Conservation (phyloP, 2,888 invertebrate species). For the Deroplatys truncata region DNA sequence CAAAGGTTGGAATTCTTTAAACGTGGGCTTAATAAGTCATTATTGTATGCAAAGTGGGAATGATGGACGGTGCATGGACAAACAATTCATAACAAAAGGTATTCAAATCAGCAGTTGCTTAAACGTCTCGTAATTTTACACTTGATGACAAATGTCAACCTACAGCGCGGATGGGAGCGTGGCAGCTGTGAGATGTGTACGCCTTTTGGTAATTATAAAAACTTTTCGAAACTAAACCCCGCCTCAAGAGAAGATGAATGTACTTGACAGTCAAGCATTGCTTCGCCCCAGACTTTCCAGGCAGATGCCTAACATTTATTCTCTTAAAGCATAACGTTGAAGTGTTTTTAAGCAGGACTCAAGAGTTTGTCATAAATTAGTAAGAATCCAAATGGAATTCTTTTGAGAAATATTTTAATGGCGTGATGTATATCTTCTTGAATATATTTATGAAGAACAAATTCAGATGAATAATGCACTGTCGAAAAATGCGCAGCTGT, state of each 20-base stretch:
- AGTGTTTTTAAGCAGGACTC: too few species aligned
- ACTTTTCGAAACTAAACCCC: neutral
- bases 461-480: too few species aligned
- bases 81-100: neutral
- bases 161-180: neutral
- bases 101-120: neutral
- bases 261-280: neutral
- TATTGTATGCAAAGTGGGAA: neutral
- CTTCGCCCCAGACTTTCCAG: neutral
- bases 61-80: neutral
- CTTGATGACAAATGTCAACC: slow-evolving; percentile 1
- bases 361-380: too few species aligned
- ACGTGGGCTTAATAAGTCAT: neutral
- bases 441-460: too few species aligned
- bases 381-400: too few species aligned
- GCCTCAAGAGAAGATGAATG: neutral
- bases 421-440: too few species aligned
- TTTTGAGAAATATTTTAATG: too few species aligned
- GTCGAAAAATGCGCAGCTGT: too few species aligned
- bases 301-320: neutral
- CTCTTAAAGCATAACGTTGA: too few species aligned
- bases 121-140: neutral
- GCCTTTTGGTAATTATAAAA: neutral
- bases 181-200: neutral
- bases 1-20: neutral